Base-by-base conservation (phyloP, 2,797 vertebrate genomes). In the Simalia tracyae region DNA sequence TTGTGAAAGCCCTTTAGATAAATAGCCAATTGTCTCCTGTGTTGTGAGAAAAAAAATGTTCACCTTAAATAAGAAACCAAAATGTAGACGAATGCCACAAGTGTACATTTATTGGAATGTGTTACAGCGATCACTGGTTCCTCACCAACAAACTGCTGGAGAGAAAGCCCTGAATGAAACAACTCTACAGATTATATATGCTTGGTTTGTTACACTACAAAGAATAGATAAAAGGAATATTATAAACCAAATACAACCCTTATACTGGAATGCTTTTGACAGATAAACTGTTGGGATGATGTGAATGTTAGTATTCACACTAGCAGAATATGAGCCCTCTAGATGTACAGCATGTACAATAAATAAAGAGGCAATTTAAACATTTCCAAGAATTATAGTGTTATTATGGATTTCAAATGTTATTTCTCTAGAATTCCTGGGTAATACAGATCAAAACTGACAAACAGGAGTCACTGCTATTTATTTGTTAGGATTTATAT, bases 1-100 rank as follows among this genome's bases (percentile, higher is more conserved):
- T 28, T 93, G 91, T 66, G 95, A 88, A 56, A 94, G 87, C 64
- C 59, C 84, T 4, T 88, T 93, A 90, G 94, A 91, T 15, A 90
- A 86, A 94, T 81, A 5, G 0, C 95, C 94, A 94, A 54, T 91
- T 93, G 86, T 86, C 93, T 93, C 93, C 95, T 97, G 63, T 76
- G 90, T 36, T 57, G 93, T 59, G 89, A 8, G 81, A 1, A 24
- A 87, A 87, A 54, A 54, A 54, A 54, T 7, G 50, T 54, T 54
- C 50, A 54, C 50, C 50, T 54, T 54, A 54, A 54, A 54, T 54
- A 54, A 54, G 50, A 54, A 54, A 54, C 50, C 1, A 2, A 92
- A n/a, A 64, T 22, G 24, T 9, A 54, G 50, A 50, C 11, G 64
- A 12, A 88, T 42, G 59, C 91, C 86, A 6, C 88, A 86, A 92